phyloP scores from a whole-genome alignment of 2,797 vertebrate species.

The Phataginus tetradactyla region DNA sequence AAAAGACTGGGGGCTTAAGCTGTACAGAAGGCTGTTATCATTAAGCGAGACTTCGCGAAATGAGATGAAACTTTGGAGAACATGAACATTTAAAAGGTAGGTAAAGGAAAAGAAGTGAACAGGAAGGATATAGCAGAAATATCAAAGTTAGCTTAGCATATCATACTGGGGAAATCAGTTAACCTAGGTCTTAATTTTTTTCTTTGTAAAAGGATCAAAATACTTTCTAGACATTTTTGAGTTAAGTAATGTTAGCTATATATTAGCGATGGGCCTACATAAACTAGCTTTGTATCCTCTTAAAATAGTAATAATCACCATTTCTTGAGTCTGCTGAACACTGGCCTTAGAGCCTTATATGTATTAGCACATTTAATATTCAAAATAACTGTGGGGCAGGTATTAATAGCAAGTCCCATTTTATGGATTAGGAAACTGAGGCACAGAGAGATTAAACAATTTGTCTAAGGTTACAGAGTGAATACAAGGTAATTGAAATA shows the following conservation, averaged over 20 bases:
- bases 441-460: background rate
- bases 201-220: background rate
- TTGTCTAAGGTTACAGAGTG: background rate
- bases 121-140: background rate
- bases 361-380: background rate
- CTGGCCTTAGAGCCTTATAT: background rate
- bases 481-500: background rate
- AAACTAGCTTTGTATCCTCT: background rate
- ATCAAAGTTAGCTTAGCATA: background rate
- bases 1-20: background rate
- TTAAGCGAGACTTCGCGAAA: background rate
- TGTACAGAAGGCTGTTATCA: background rate
- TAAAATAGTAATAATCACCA: background rate
- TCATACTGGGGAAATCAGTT: background rate
- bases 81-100: background rate
- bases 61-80: background rate
- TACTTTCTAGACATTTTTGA: background rate
- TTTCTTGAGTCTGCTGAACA: background rate
- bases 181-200: background rate
- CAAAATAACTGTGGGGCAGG: background rate
- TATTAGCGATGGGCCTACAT: background rate
- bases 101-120: background rate
- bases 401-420: background rate
- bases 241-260: background rate
- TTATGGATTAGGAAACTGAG: conserved; percentile 27